Evolutionary conservation across 2,888 invertebrate species (phyloP).

Genomic region (Athrips mouffetella): DNA sequence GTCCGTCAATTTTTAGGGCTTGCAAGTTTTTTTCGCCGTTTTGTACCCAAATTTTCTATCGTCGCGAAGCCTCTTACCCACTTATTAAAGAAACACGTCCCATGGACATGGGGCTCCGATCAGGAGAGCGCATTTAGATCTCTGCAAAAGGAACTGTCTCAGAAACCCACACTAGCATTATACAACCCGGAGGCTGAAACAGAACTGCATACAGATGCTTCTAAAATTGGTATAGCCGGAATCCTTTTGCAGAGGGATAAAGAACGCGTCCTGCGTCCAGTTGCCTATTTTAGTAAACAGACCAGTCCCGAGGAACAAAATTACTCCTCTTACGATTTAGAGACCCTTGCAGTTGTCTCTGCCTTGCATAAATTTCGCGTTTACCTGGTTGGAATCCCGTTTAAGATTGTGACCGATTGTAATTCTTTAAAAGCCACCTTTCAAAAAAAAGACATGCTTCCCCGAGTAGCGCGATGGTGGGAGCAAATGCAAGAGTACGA

Average conservation of each 20-base stretch:
- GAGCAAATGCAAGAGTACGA: not conserved
- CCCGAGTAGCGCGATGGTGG: not conserved
- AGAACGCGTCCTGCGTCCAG: not conserved
- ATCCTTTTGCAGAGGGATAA: not conserved
- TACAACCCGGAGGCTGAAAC: conserved; percentile 22
- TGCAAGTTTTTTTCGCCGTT: not conserved
- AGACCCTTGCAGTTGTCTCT: not conserved
- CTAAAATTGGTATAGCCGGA: not conserved
- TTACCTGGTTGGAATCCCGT: not conserved
- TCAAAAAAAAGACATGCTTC: too few species aligned
- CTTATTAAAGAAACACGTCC: not conserved
- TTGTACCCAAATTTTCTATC: not conserved
- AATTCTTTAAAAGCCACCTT: not conserved
- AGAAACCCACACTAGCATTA: conserved; percentile 23
- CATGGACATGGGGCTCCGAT: not conserved
- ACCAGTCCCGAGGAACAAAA: not conserved
- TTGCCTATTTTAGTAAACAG: not conserved
- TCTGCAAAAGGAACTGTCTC: not conserved
- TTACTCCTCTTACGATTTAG: not conserved
- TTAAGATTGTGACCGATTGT: not conserved
- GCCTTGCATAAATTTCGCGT: not conserved
- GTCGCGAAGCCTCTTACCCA: not conserved
- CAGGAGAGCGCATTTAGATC: not conserved
- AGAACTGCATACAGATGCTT: not conserved
- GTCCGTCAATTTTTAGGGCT: not conserved